Evolutionary conservation across 2,113 vertebrate genomes (phyloP).

Genomic region (Ctenomys sociabilis): DNA sequence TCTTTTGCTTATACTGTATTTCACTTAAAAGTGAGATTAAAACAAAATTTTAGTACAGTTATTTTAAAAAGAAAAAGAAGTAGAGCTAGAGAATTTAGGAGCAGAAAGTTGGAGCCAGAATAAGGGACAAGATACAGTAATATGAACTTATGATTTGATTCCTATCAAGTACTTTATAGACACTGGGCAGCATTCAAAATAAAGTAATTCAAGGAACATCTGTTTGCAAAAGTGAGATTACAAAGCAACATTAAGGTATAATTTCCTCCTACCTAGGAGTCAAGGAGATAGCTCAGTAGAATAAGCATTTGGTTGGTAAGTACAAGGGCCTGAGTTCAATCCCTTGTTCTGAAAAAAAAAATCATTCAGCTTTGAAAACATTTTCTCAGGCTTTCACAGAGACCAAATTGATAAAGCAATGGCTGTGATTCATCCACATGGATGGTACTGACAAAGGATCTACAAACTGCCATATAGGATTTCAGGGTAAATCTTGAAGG

Average conservation of each 20-base stretch:
- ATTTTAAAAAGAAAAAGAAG: constrained; percentile 36
- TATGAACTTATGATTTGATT: neutral
- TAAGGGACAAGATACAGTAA: constrained; percentile 16
- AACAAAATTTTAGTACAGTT: neutral
- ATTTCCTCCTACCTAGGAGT: no score
- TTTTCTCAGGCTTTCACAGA: no score
- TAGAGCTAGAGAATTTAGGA: constrained; percentile 9
- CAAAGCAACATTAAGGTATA: neutral
- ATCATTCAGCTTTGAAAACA: no score
- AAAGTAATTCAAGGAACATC: neutral
- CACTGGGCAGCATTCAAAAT: constrained; percentile 9
- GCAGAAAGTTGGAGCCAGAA: neutral
- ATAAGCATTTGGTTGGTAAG: no score
- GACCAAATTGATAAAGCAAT: no score
- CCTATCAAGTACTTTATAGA: neutral
- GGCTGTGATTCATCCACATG: no score
- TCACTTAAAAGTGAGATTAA: neutral
- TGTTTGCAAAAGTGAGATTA: neutral
- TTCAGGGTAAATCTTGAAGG: no score
- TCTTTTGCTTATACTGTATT: neutral
- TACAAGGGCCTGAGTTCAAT: no score
- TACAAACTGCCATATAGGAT: no score
- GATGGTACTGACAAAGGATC: no score
- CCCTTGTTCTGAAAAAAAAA: no score
- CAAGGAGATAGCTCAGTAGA: no score